These are phyloP conservation scores for Laspeyria flexula DNA, from an alignment of 2,888 invertebrate species.

Conservation along the genomic window DNA sequence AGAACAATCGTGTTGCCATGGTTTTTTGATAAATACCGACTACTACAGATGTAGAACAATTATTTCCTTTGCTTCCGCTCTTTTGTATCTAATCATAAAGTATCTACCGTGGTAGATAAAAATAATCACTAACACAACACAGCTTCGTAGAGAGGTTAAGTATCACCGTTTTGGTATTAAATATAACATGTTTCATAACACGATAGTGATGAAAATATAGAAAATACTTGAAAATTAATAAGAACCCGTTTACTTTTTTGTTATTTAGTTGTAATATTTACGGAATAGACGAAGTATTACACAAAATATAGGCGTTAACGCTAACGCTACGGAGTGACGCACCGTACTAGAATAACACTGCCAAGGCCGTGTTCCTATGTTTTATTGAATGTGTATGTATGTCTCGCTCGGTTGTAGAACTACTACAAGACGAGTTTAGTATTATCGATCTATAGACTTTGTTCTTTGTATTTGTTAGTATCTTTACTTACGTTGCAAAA, in stretches of 20 bases:
- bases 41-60: slow-evolving; percentile 3
- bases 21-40: slow-evolving; percentile 3
- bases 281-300: slow-evolving; percentile 5
- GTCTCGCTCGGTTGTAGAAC: background rate
- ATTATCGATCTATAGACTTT: no score
- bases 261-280: background rate
- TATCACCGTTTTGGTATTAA: background rate
- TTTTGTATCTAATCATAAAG: background rate
- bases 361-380: slow-evolving; percentile 36
- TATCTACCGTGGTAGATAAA: background rate
- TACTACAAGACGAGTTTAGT: background rate
- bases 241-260: background rate
- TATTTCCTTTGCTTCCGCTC: background rate
- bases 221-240: background rate
- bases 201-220: background rate
- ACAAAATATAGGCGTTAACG: background rate
- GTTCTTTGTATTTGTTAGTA: no score
- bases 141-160: slow-evolving; percentile 9
- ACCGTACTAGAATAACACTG: slow-evolving; percentile 38
- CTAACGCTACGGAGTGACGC: slow-evolving; percentile 34
- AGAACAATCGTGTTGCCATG: slow-evolving; percentile 60
- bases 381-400: slow-evolving; percentile 7
- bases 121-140: background rate
- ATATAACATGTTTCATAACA: background rate
- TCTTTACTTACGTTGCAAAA: no score